Base-by-base conservation (phyloP, 2,888 invertebrate genomes). In the Bellardia pandia region DNA sequence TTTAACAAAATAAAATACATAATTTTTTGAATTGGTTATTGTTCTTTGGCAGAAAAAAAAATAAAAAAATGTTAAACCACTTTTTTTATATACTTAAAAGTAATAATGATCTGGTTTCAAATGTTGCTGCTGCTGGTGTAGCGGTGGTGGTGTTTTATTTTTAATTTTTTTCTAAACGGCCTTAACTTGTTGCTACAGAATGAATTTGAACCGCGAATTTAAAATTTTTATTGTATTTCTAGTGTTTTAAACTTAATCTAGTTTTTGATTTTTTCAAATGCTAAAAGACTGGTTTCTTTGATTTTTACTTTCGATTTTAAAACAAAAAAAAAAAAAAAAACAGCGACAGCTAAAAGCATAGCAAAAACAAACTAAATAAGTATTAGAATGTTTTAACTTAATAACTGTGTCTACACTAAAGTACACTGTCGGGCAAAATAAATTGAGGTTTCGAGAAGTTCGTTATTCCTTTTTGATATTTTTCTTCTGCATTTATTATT, bases 211-310 rank as follows among this genome's bases (percentile, higher is more conserved):
- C 45, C 51, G 77, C 68, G 37, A 82, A 62, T 77, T 72, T 56
- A 30, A 85, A 71, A 76, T 37, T 5, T 56, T 69, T 80, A 79
- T 80, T 80, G 53, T 85, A 13, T 75, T 79, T 68, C 76, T 82
- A 23, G 40, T 45, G 37, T 9, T 53, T 69, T 62, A 48, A 68
- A 64, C 30, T 77, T 72, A 84, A 68, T 84, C 86, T 72, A 84
- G 84, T 85, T 87, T 77, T 30, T 60, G 37, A 30, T 33, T 42
- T 71, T 62, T 60, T 64, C 16, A 42, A 79, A 85, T 71, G 64
- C 45, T 78, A 85, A 86, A 87, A 85, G 85, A 82, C 85, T 87
- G 85, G 85, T 87, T 85, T 87, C 64, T 85, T 78, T 78, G 45
- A 77, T 74, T 87, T 42, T 81, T 81, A 78, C 87, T 82, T 85